A percentile compares a stretch with the other conserved stretches of the same genome.
Conservation (phyloP, 2,113 vertebrate genomes). For the Lycaon pictus region DNA sequence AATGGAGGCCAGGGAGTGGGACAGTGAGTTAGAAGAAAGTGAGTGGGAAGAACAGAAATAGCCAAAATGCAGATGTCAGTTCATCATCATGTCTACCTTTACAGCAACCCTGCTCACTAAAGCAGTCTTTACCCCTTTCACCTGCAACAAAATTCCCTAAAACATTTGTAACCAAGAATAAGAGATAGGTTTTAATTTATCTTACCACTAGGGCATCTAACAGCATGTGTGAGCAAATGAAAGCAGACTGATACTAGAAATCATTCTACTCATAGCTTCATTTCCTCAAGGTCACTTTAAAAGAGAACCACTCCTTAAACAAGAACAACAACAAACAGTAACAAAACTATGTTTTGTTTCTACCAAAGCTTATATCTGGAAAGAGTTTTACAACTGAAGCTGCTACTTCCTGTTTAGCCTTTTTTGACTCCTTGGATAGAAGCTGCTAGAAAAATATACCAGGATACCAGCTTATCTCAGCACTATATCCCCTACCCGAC, state of each 20-base stretch:
- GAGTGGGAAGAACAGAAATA: not conserved
- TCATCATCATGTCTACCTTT: not conserved
- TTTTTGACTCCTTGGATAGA: not conserved
- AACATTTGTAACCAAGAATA: not conserved
- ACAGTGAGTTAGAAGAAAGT: not conserved
- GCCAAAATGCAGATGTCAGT: not conserved
- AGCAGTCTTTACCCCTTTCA: not conserved
- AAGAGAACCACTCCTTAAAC: not conserved
- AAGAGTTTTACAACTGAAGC: not conserved
- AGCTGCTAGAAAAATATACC: not conserved
- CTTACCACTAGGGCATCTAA: not conserved
- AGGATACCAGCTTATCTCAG: not conserved
- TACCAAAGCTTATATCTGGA: not conserved
- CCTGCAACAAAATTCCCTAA: not conserved
- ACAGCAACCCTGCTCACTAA: not conserved
- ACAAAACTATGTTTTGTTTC: not conserved
- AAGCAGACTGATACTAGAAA: not conserved
- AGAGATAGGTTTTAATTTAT: not conserved
- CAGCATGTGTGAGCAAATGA: not conserved
- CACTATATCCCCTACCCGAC: rapidly evolving
- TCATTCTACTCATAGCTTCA: not conserved
- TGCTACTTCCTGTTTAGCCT: not conserved
- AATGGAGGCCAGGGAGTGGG: not conserved
- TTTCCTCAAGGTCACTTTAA: not conserved
- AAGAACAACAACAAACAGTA: not conserved